Evolutionary conservation across 1,140 invertebrate genomes (phyloP), one percentile per base, ranked within the genome.

Genomic region (Nasonia longicornis): DNA sequence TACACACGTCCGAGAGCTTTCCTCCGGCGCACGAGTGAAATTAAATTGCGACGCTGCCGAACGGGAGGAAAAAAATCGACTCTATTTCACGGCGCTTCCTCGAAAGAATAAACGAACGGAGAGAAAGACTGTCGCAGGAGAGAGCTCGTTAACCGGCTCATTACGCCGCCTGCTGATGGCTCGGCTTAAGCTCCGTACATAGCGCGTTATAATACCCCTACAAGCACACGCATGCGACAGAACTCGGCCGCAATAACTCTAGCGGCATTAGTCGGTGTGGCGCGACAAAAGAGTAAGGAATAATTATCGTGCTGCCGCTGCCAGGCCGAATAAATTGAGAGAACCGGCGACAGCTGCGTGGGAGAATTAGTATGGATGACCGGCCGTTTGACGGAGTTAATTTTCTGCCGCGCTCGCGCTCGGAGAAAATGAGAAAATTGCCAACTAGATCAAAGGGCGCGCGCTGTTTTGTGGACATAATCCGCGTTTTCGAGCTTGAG

Each of bases 241-340:
- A 58, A 29, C 72, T 74, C 42, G n/a, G 2, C 22, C 26, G 11
- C 48, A 48, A 74, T 74, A 74, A 74, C 16, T 75, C 48, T 35
- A 11, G 22, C 10, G 73, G 45, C 45, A 75, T 58, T 63, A 63
- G 26, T 22, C 73, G 52, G 6, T 14, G 52, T 14, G 52, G 14
- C 14, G 14, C 14, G 73, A 75, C 73, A 75, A 75, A 75, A 75
- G 71, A 63, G 26, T 71, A 48, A 73, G 42, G 71, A 73, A 73
- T 73, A 73, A 73, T 48, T 48, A 71, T 71, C 69, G 69, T 29
- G 64, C 26, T 7, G 10, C 22, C 11, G 20, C 63, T 11, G 63
- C 20, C 7, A 10, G 7, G 35, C 70, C 16, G 38, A 29, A 71
- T 71, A 45, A 71, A 71, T 71, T 42, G 35, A n/a, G 70, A 71